Evolutionary conservation across 2,888 invertebrate species (phyloP).

Genomic region (Ommatoiulus sabulosus): DNA sequence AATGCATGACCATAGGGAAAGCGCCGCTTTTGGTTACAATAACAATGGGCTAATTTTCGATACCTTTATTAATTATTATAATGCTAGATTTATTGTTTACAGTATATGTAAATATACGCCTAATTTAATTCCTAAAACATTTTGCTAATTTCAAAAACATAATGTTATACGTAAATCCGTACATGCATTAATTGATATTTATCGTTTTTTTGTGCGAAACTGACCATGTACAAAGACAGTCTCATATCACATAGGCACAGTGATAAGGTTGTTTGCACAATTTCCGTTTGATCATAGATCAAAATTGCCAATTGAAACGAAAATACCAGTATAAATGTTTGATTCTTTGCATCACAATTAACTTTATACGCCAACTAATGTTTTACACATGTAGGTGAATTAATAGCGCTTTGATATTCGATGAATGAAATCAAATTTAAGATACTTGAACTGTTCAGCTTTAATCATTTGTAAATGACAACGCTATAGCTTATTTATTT

Average conservation of each 20-base stretch:
- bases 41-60: neutral
- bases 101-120: neutral
- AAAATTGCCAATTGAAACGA: neutral
- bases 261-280: neutral
- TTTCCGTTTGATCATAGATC: neutral
- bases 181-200: neutral
- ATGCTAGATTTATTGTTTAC: neutral
- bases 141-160: neutral
- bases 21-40: neutral
- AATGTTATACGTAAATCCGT: neutral
- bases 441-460: too few relatives aligned
- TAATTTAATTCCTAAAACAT: neutral
- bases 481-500: too few relatives aligned
- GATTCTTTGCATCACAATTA: too few relatives aligned
- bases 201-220: neutral
- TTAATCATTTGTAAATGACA: too few relatives aligned
- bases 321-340: too few relatives aligned
- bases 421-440: too few relatives aligned
- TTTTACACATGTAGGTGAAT: too few relatives aligned
- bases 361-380: too few relatives aligned
- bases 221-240: neutral
- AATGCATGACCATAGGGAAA: neutral
- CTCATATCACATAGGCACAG: too few relatives aligned
- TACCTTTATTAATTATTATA: neutral
- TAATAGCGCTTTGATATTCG: too few relatives aligned